Base-by-base conservation (phyloP, 1,140 invertebrate species). In the Parapsyche elsis region DNA sequence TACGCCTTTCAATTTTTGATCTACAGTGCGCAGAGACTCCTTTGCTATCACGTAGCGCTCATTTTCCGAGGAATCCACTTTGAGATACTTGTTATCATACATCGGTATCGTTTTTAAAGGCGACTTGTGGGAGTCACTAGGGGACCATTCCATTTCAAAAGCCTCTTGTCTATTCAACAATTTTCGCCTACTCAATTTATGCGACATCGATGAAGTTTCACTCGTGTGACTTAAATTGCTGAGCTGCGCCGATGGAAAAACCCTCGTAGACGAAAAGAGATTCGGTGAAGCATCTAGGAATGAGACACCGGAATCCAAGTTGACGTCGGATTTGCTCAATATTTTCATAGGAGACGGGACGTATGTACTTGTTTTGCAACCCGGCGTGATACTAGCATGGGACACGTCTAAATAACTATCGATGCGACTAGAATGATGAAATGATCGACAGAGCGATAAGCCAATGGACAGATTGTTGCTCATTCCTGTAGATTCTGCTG, bases 401-500 rank as follows among this genome's bases (percentile, higher is more conserved):
- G 49, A 53, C 2, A 14, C 16, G 4, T 12, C 10, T 10, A 53
- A 21, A 21, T 67, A 16, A 67, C 21, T 67, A 67, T 21, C 24
- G 0, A 21, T 16, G 1, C 19, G 10, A 26, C 61, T 2, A 21
- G 21, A 23, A 38, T 14, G n/a, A 71, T 44, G 12, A 1, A 44
- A 74, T 4, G 74, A 49, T n/a, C 26, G 21, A 45, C 64, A 24
- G 14, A 59, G 26, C 12, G 78, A 77, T 2, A 26, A n/a, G 12
- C 44, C 70, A 16, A 38, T 53, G 10, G 71, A 80, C 10, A n/a
- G 49, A 12, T 71, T 76, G 1, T n/a, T 30, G 23, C 16, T 78
- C 9, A 74, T 46, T 30, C 10, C 45, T 0, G 82, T 81, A n/a
- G 44, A 49, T 46, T 81, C 78, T 0, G 80, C 75, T 0, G 82